These are phyloP conservation scores for Enteromius treurensis DNA, from an alignment of 2,797 vertebrate species.

Conservation along the genomic window DNA sequence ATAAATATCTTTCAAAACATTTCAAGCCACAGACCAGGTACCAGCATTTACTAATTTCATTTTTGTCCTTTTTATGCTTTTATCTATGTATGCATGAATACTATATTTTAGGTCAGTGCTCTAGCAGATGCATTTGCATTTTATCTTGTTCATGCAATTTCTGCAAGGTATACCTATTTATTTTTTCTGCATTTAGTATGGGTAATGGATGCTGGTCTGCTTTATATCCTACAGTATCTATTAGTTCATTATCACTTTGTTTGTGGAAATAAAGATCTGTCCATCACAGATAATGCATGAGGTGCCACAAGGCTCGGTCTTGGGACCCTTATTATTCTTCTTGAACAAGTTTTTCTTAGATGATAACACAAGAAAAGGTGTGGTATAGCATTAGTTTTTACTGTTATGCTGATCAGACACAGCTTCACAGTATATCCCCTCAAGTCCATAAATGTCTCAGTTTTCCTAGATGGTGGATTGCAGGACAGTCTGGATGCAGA, in stretches of 20 bases:
- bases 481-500: background rate
- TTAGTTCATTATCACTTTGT: background rate
- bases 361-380: background rate
- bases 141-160: background rate
- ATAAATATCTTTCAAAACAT: background rate
- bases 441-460: background rate
- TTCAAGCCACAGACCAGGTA: background rate
- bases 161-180: background rate
- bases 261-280: background rate
- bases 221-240: background rate
- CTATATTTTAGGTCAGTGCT: background rate
- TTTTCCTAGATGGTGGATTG: background rate
- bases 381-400: background rate
- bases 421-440: background rate
- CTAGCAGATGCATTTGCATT: background rate
- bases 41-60: background rate
- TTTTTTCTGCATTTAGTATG: background rate
- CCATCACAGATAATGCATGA: background rate
- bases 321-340: background rate
- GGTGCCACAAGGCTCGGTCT: background rate
- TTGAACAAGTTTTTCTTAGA: background rate
- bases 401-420: background rate
- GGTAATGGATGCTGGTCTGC: background rate
- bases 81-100: background rate
- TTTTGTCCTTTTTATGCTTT: background rate